Base-by-base conservation (phyloP, 1,140 invertebrate species). In the Tetragnatha versicolor region DNA sequence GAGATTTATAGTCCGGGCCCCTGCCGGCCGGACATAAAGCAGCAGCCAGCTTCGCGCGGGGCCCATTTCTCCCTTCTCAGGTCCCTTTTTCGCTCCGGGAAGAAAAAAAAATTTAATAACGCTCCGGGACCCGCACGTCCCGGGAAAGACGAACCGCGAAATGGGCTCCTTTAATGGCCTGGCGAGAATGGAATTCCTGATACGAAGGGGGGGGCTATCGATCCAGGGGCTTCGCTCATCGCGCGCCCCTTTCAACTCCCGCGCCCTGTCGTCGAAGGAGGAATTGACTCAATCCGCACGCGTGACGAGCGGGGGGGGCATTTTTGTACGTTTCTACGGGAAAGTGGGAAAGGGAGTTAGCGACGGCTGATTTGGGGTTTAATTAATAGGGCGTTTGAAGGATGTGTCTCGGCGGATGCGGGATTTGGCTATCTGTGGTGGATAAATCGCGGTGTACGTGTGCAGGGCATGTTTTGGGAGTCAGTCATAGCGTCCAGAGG, bases 101-200 rank as follows among this genome's bases (percentile, higher is more conserved):
- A 53, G 27, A 51, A 65, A 65, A 70, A 60, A 73, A 60, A 73
- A 73, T 73, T 73, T 73, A 73, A 73, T 73, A 73, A 73, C 69
- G 69, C 69, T 73, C 53, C 69, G 69, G 53, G 69, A 73, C 47
- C 25, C 31, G 42, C 27, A 31, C 49, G n/a, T 37, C 69, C 58
- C 69, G 69, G 58, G 69, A 73, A 73, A 60, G 69, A 58, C 69
- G 69, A 73, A 73, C 69, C 69, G 69, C 69, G 69, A 73, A 73
- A 73, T 73, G 69, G 69, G 53, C 69, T 73, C 45, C 69, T 73
- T 73, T 73, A 73, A 73, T 73, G 69, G 69, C 53, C 37, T 69
- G 66, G 31, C 69, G 51, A 60, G 69, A 73, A 73, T 73, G 69
- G 69, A 73, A 73, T 73, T 73, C 60, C 53, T 73, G 69, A 73